A percentile compares a stretch with the other conserved stretches of the same genome.
Evolutionary conservation across 2,888 invertebrate species (phyloP).

Genomic region (Ophion obscuratus): DNA sequence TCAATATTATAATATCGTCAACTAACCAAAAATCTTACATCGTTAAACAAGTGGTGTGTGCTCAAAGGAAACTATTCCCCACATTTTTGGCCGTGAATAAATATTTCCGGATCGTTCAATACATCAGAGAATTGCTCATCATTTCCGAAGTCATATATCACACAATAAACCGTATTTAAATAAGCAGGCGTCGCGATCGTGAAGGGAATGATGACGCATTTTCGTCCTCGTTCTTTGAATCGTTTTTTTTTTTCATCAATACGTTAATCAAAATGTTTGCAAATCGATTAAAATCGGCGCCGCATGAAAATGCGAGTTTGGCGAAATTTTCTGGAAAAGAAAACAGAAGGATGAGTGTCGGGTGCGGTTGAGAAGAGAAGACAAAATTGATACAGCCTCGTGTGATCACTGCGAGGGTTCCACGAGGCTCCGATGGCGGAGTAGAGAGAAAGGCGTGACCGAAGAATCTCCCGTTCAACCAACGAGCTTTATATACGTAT

Average conservation of each 20-base stretch:
- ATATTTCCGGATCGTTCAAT: neutral
- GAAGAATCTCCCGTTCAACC: constrained; percentile 63
- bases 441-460: constrained; percentile 63
- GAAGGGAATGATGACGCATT: neutral
- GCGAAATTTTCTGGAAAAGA: constrained; percentile 25
- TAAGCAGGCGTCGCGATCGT: too few relatives aligned
- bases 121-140: neutral
- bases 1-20: neutral
- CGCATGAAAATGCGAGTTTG: neutral
- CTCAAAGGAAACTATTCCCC: neutral
- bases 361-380: constrained; percentile 1
- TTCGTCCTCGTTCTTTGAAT: neutral
- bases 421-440: constrained; percentile 40
- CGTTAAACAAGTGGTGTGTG: neutral
- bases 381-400: constrained; percentile 35
- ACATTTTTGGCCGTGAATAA: constrained; percentile 9
- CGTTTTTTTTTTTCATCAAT: neutral
- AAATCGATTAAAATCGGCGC: neutral
- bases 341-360: neutral
- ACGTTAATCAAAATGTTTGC: neutral
- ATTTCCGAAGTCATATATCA: neutral
- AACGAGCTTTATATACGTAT: constrained; percentile 55
- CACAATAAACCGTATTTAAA: too few relatives aligned
- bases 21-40: constrained; percentile 18
- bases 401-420: constrained; percentile 15